These are phyloP conservation scores for Chionomys nivalis DNA, from an alignment of 2,113 vertebrate species.

Conservation along the genomic window DNA sequence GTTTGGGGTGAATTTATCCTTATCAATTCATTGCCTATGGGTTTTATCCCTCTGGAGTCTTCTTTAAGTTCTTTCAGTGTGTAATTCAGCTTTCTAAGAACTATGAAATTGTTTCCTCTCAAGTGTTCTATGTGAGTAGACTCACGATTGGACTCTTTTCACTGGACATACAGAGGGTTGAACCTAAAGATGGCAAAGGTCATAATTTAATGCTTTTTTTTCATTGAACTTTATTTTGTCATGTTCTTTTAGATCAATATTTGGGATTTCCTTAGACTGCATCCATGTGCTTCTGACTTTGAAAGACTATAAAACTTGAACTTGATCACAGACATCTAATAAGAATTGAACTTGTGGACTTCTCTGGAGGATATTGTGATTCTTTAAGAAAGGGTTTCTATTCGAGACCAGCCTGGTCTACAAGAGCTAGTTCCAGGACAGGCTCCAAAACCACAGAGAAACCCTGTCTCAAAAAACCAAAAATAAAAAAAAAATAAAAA, in stretches of 20 bases:
- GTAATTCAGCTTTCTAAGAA: slow-evolving; percentile 54
- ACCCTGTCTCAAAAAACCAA: too few relatives aligned
- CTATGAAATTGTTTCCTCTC: slow-evolving; percentile 34
- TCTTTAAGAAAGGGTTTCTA: slow-evolving; percentile 9
- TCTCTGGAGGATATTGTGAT: neutral
- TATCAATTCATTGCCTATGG: slow-evolving; percentile 49
- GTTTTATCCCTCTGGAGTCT: neutral
- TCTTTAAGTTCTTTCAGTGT: slow-evolving; percentile 12
- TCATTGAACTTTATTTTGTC: slow-evolving; percentile 42
- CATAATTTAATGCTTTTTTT: slow-evolving; percentile 50
- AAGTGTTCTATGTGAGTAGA: neutral
- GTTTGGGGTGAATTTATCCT: slow-evolving; percentile 56
- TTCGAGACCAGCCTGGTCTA: too few relatives aligned
- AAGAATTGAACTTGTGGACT: neutral
- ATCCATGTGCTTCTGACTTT: slow-evolving; percentile 43
- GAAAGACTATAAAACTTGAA: neutral
- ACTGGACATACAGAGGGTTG: neutral
- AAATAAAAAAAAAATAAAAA: too few relatives aligned
- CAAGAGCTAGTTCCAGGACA: too few relatives aligned
- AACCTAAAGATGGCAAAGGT: neutral
- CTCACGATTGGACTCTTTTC: slow-evolving; percentile 34
- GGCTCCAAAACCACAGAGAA: too few relatives aligned
- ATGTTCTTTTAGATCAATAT: slow-evolving; percentile 38
- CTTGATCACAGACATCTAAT: slow-evolving; percentile 30
- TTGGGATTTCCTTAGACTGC: slow-evolving; percentile 17